Evolutionary conservation across 92 coral and sea anemone genomes (phyloP).

Genomic region (Parazoanthus swiftii): DNA sequence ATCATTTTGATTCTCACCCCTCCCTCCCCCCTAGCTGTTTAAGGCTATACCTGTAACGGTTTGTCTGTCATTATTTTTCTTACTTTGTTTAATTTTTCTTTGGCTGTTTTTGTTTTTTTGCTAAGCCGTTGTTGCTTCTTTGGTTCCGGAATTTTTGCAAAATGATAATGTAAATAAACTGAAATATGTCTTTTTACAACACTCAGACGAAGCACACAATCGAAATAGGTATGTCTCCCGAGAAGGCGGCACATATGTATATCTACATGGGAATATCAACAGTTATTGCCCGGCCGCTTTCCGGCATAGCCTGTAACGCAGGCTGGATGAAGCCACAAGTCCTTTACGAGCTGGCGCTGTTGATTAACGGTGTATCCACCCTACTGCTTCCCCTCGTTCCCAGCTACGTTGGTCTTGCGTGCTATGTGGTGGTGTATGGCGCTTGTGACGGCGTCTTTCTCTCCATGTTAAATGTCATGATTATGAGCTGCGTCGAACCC

Average conservation of each 20-base stretch:
- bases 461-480: not conserved
- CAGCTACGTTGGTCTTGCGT: not conserved
- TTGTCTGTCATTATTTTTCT: no score
- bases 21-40: no score
- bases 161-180: no score
- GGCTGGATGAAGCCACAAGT: not conserved
- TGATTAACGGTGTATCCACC: not conserved
- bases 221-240: not conserved
- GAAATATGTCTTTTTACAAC: not conserved
- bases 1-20: no score
- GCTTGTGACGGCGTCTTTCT: not conserved
- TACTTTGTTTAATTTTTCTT: no score
- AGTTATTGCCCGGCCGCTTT: slow-evolving; percentile 1
- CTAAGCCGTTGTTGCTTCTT: no score
- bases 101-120: no score
- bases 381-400: not conserved
- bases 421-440: not conserved
- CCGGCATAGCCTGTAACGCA: not conserved
- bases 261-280: not conserved
- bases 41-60: no score
- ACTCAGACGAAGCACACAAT: not conserved
- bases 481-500: not conserved
- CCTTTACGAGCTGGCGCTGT: not conserved
- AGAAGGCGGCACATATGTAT: not conserved
- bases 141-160: no score